phyloP scores from a whole-genome alignment of 2,888 invertebrate genomes.

The Mactromeris polynyma region DNA sequence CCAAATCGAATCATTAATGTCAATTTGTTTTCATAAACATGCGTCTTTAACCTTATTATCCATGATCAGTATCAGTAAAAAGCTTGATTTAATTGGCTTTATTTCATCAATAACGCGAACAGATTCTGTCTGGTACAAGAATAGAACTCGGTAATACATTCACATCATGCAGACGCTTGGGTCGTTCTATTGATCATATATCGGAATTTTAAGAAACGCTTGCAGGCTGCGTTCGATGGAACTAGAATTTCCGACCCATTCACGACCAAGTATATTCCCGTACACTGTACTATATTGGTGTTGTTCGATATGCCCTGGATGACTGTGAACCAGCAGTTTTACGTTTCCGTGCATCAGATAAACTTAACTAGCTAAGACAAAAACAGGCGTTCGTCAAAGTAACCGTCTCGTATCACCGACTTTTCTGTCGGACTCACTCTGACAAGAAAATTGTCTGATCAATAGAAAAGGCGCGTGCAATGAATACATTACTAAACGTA shows the following conservation, averaged over 20 bases:
- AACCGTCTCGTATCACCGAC: not conserved
- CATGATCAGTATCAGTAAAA: not conserved
- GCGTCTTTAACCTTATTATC: not conserved
- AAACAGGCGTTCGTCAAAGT: not conserved
- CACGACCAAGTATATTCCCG: not conserved
- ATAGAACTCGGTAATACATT: not conserved
- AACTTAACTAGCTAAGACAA: not conserved
- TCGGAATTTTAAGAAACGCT: conserved; percentile 11
- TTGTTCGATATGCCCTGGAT: not conserved
- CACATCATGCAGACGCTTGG: not conserved
- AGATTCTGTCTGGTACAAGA: not conserved
- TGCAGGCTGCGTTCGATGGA: not conserved
- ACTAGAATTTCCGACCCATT: conserved; percentile 11
- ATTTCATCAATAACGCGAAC: not conserved
- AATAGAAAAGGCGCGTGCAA: not conserved
- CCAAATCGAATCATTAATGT: too few relatives aligned
- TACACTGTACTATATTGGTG: not conserved
- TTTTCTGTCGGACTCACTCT: not conserved
- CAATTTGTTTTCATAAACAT: not conserved
- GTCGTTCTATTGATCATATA: conserved; percentile 6
- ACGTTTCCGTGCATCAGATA: not conserved
- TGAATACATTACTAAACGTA: not conserved
- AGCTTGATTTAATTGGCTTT: not conserved
- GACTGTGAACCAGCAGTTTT: not conserved
- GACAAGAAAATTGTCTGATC: not conserved